Percentiles rank a stretch among this genome's conserved stretches.
Conservation (phyloP, 2,113 vertebrate species). For the Silurus meridionalis region DNA sequence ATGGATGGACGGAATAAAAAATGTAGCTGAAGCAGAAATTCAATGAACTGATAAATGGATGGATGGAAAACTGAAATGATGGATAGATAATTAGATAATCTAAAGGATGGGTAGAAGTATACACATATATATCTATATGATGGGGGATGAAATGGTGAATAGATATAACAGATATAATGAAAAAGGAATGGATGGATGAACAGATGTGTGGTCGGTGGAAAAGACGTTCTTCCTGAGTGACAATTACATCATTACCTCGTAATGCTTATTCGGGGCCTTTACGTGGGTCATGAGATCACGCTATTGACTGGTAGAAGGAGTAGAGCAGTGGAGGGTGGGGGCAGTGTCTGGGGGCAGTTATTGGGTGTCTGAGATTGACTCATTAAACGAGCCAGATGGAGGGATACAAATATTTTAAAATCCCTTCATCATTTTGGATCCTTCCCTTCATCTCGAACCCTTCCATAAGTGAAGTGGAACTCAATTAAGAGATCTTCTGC, state of each 20-base stretch:
- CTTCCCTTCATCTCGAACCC: neutral
- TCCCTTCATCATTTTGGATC: neutral
- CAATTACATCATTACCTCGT: conserved; percentile 46
- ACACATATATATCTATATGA: too few species aligned
- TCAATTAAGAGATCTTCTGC: conserved; percentile 30
- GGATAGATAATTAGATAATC: neutral
- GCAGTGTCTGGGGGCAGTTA: neutral
- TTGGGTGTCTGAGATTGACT: neutral
- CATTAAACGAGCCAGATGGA: neutral
- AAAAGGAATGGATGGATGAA: neutral
- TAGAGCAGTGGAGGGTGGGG: neutral
- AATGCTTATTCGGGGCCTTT: conserved; percentile 35
- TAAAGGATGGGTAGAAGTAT: neutral
- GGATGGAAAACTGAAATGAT: neutral
- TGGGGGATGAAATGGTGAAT: neutral
- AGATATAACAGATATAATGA: neutral
- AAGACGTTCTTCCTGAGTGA: conserved; percentile 29
- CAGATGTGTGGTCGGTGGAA: neutral
- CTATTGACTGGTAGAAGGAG: conserved; percentile 24
- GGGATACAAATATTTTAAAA: neutral
- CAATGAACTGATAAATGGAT: neutral
- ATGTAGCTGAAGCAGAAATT: too few species aligned
- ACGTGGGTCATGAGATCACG: conserved; percentile 42
- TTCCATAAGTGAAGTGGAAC: neutral
- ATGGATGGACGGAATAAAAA: neutral